Evolutionary conservation across 2,888 invertebrate genomes (phyloP).

Genomic region (Cerceris ruficornis): DNA sequence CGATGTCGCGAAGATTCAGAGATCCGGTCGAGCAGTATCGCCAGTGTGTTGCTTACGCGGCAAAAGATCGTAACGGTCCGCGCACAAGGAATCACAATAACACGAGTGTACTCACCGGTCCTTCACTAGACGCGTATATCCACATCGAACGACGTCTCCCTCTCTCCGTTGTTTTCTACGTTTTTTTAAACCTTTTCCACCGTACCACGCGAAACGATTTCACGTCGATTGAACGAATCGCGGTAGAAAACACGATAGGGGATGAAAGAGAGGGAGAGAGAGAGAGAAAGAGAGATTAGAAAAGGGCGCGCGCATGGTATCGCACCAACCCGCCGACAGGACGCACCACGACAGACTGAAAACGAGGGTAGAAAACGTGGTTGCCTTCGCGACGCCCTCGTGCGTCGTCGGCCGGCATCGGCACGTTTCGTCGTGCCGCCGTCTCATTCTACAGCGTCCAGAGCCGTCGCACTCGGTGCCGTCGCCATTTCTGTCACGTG

Average conservation of each 20-base stretch:
- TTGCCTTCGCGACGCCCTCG: slow-evolving; percentile 65
- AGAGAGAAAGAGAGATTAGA: slow-evolving; percentile 37
- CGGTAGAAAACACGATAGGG: slow-evolving; percentile 4
- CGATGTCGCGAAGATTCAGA: too few relatives aligned
- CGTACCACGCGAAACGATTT: neutral
- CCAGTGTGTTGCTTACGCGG: too few relatives aligned
- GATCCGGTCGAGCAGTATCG: neutral
- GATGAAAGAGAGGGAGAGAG: slow-evolving; percentile 37
- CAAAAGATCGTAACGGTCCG: too few relatives aligned
- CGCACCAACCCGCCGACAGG: slow-evolving; percentile 63
- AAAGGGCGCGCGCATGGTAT: slow-evolving; percentile 49
- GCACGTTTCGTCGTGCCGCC: slow-evolving; percentile 38
- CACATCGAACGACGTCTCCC: slow-evolving; percentile 23
- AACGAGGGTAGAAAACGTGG: slow-evolving; percentile 70
- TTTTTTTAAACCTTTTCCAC: neutral
- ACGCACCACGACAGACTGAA: slow-evolving; percentile 70
- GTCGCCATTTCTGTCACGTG: slow-evolving; percentile 60
- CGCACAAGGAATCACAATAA: slow-evolving; percentile 27
- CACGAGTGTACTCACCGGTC: slow-evolving; percentile 24
- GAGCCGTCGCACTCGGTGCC: slow-evolving; percentile 59
- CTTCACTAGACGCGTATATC: slow-evolving; percentile 19
- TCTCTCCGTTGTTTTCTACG: neutral
- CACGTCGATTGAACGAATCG: neutral
- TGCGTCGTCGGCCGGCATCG: slow-evolving; percentile 62
- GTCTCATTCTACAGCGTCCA: slow-evolving; percentile 35